phyloP scores from a whole-genome alignment of 2,888 invertebrate species.

The Ophraella communa region DNA sequence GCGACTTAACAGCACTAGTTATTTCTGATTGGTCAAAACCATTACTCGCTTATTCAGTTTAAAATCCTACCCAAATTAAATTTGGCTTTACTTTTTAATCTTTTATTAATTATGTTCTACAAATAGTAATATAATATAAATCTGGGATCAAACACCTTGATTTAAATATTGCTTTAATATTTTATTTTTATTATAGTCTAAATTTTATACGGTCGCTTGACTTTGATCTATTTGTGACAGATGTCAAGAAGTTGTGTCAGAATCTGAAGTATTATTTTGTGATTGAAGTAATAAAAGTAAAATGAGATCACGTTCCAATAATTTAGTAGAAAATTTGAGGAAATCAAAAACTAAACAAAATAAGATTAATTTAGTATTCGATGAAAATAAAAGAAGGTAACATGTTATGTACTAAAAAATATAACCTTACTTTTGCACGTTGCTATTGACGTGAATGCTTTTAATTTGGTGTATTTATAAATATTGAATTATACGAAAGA shows the following conservation, averaged over 20 bases:
- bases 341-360: conserved; percentile 61
- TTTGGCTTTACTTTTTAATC: background rate
- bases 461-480: no score
- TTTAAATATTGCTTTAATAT: background rate
- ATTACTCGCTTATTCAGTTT: conserved; percentile 10
- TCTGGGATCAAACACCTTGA: no score
- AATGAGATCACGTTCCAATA: conserved; percentile 31
- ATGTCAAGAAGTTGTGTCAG: background rate
- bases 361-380: conserved; percentile 66
- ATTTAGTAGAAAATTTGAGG: conserved; percentile 39
- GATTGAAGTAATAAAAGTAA: conserved; percentile 3
- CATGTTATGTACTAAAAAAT: conserved; percentile 25
- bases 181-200: background rate
- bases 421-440: conserved; percentile 26
- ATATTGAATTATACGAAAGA: background rate
- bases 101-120: background rate
- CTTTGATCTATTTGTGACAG: conserved; percentile 7
- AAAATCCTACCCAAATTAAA: background rate
- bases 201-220: background rate
- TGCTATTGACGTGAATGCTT: no score
- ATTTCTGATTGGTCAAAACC: conserved; percentile 68
- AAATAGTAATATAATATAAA: background rate
- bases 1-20: conserved; percentile 80
- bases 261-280: background rate
- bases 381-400: conserved; percentile 68